phyloP scores from a whole-genome alignment of 1,140 invertebrate genomes.

The Melitaea cinxia region DNA sequence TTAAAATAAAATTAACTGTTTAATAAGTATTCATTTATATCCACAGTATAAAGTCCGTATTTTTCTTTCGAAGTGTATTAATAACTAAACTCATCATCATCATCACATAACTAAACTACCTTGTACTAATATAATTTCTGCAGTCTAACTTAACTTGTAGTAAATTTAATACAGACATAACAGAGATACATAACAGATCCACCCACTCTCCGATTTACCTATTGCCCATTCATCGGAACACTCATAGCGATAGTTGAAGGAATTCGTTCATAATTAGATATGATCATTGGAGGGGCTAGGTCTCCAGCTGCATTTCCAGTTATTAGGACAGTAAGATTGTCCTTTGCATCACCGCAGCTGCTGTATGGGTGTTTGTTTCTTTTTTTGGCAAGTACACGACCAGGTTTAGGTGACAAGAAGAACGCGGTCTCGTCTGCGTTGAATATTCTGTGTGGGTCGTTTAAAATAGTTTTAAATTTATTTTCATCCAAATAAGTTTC shows the following conservation, averaged over 20 bases:
- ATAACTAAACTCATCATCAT: too few species aligned
- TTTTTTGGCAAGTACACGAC: slow-evolving; percentile 11
- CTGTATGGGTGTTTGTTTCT: slow-evolving; percentile 18
- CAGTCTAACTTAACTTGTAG: too few species aligned
- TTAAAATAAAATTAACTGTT: too few species aligned
- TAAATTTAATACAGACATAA: too few species aligned
- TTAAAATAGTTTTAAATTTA: neutral
- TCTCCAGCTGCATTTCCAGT: slow-evolving; percentile 1
- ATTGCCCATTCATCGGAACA: slow-evolving; percentile 1
- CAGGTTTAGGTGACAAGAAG: slow-evolving; percentile 18
- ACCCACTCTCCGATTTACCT: slow-evolving; percentile 17
- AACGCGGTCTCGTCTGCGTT: neutral
- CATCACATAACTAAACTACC: too few species aligned
- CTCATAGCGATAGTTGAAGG: slow-evolving; percentile 13
- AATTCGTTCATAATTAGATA: slow-evolving; percentile 17
- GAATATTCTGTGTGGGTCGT: neutral
- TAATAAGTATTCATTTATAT: too few species aligned
- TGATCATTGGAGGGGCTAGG: slow-evolving; percentile 7
- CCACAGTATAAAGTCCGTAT: too few species aligned
- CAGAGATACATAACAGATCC: too few species aligned
- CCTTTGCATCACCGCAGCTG: slow-evolving; percentile 9
- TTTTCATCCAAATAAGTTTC: neutral
- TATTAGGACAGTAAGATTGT: slow-evolving; percentile 13
- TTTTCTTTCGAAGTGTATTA: too few species aligned
- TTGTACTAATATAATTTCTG: too few species aligned